A percentile compares a stretch with the other conserved stretches of the same genome.
phyloP scores from a whole-genome alignment of 1,140 invertebrate genomes.

The Hetaerina americana region DNA sequence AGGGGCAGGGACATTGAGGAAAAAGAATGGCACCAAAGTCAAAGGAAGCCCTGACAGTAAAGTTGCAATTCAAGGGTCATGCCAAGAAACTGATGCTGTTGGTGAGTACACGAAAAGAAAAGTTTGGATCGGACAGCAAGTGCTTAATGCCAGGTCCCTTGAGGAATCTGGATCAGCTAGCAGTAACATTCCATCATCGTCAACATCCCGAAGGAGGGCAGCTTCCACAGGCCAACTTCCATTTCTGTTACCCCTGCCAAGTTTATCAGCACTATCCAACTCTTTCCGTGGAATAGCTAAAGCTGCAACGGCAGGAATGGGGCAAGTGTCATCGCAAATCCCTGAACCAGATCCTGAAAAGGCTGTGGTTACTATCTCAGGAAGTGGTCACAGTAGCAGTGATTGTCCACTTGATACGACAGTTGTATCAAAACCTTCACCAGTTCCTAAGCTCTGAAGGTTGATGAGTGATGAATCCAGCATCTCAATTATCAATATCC shows the following conservation, averaged over 20 bases:
- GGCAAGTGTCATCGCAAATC: neutral
- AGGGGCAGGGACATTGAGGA: neutral
- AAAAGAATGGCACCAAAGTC: neutral
- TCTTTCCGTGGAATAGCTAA: neutral
- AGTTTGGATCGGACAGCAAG: neutral
- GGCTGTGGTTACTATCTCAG: neutral
- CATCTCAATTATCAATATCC: neutral
- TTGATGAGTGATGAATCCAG: neutral
- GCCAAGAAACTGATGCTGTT: too few species aligned
- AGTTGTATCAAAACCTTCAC: neutral
- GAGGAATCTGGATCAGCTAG: neutral
- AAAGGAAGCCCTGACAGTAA: neutral
- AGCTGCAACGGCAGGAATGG: neutral
- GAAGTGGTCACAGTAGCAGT: neutral
- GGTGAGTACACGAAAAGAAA: neutral
- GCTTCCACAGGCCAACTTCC: neutral
- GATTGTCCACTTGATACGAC: neutral
- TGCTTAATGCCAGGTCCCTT: neutral
- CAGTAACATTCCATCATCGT: neutral
- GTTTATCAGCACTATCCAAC: neutral
- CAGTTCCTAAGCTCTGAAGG: neutral
- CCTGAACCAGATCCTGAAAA: neutral
- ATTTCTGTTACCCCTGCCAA: neutral
- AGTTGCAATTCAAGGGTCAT: neutral
- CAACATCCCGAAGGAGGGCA: neutral